These are phyloP conservation scores for Thinocorus orbignyianus DNA, from an alignment of 2,113 vertebrate genomes.

Conservation along the genomic window DNA sequence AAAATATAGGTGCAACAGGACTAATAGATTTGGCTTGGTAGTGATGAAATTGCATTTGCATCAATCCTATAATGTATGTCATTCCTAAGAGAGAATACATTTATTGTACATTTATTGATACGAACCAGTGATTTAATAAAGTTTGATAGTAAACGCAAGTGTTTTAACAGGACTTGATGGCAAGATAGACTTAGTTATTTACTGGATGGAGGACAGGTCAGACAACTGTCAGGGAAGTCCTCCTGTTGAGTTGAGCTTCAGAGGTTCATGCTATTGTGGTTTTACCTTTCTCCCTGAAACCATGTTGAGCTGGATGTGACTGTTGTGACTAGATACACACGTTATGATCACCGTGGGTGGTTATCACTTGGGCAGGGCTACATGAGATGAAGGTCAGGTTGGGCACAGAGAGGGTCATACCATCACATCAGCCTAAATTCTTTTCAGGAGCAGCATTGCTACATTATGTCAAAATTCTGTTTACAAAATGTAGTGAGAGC, in stretches of 20 bases:
- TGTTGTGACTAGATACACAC: background rate
- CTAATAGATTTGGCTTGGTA: background rate
- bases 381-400: background rate
- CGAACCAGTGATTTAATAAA: background rate
- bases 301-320: background rate
- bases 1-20: background rate
- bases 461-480: background rate
- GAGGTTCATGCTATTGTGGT: background rate
- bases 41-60: background rate
- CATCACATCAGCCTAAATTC: background rate
- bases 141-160: background rate
- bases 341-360: background rate
- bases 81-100: background rate
- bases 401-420: background rate
- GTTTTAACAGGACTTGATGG: background rate
- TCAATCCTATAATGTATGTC: background rate
- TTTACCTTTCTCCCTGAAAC: background rate
- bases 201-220: background rate
- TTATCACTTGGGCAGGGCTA: background rate
- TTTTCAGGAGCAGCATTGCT: background rate
- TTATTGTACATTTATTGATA: background rate
- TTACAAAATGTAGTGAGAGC: background rate
- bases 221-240: background rate
- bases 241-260: background rate
- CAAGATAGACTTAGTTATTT: background rate